Base-by-base conservation (phyloP, 1,140 invertebrate genomes). In the Zeugodacus cucurbitae region DNA sequence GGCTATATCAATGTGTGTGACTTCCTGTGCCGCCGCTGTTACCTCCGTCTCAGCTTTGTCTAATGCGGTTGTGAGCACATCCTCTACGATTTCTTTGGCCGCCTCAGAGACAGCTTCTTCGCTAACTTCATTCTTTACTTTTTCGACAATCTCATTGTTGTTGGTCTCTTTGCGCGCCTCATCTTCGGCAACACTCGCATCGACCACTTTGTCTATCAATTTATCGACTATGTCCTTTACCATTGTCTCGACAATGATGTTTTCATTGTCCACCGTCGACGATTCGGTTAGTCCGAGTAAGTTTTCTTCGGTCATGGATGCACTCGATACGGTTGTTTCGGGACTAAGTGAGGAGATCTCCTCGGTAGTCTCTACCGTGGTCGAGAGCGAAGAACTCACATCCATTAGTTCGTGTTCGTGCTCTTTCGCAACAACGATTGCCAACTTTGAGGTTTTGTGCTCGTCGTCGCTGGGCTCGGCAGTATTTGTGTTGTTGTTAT, bases 181-280 rank as follows among this genome's bases (percentile, higher is more conserved):
- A 5, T n/a, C 58, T 82, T 87, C 32, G 7, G 32, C 86, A 22
- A 41, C 89, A 32, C 29, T 88, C 54, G 91, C 91, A 87, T 91
- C 91, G 37, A 91, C 91, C 34, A 91, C 91, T 88, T 91, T 90
- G 54, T 92, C 92, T 41, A 93, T 93, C 6, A 93, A 87, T 87
- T 92, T 90, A 89, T 93, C 92, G 0, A 93, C 91, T 87, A 93
- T 92, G 32, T 93, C 92, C 4, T 91, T 89, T 8, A 93, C 92
- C 2, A 90, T 90, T 54, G 29, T 67, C 64, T 37, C 34, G 11
- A 26, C 41, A n/a, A 14, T 26, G n/a, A 26, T 44, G n/a, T 48
- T 82, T 82, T 82, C 74, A 26, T 37, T 82, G 37, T 59, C 1
- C 22, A 14, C 14, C 70, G 34, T 14, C 8, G 85, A 6, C 7